Percentiles rank a stretch among this genome's conserved stretches.
Evolutionary conservation across 1,140 invertebrate species (phyloP).

Genomic region (Lepidurus arcticus): DNA sequence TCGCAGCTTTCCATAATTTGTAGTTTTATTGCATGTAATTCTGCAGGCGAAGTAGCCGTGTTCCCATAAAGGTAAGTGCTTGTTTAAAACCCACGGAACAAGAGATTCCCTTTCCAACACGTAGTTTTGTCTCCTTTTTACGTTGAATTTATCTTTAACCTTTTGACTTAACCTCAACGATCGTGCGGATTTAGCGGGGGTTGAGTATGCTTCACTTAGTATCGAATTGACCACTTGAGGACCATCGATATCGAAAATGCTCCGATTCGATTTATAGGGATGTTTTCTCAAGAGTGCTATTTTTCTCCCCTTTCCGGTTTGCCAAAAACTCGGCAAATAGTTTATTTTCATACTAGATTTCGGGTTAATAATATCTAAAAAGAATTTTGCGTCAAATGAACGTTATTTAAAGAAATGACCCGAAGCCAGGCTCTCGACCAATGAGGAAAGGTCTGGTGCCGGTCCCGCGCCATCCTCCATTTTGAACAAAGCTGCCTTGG

Average conservation of each 20-base stretch:
- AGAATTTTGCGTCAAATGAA: not conserved
- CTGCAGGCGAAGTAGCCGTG: not conserved
- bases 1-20: not conserved
- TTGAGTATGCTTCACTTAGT: not conserved
- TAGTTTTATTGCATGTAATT: not conserved
- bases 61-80: not conserved
- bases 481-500: conserved; percentile 8
- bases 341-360: not conserved
- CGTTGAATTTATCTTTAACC: not conserved
- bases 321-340: not conserved
- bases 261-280: not conserved
- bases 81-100: not conserved
- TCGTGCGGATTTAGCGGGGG: not conserved
- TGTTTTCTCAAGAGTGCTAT: not conserved
- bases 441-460: not conserved
- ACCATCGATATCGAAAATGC: not conserved
- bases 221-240: not conserved
- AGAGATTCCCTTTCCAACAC: not conserved
- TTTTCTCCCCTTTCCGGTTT: not conserved
- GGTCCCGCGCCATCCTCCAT: conserved; percentile 10
- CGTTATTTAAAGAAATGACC: not conserved
- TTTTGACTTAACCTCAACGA: not conserved
- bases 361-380: not conserved
- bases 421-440: not conserved
- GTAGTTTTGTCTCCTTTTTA: not conserved